These are phyloP conservation scores for Pangasius macronema DNA, from an alignment of 2,797 vertebrate species.

Conservation along the genomic window DNA sequence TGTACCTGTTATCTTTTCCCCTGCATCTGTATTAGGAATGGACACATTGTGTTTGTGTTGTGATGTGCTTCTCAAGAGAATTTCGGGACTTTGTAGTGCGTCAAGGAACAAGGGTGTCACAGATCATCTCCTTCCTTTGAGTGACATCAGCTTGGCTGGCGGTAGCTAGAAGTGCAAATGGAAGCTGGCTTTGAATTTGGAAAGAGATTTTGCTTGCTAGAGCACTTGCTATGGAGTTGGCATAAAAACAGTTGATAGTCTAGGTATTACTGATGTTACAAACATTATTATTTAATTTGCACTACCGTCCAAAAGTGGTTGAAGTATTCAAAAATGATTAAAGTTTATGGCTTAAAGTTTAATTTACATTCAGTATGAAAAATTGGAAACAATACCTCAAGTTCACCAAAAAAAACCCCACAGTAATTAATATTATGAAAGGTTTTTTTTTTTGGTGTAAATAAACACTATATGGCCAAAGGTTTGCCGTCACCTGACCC, in stretches of 20 bases:
- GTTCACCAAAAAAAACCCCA: neutral
- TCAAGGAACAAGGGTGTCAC: slow-evolving; percentile 52
- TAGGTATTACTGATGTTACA: neutral
- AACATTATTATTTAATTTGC: neutral
- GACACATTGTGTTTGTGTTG: slow-evolving; percentile 23
- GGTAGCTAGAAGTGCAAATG: slow-evolving; percentile 19
- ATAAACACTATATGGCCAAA: neutral
- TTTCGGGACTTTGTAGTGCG: slow-evolving; percentile 51
- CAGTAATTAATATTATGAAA: neutral
- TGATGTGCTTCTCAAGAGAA: slow-evolving; percentile 29
- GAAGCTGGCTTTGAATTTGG: slow-evolving; percentile 20
- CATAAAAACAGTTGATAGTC: neutral
- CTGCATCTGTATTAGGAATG: slow-evolving; percentile 33
- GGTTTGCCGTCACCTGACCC: neutral
- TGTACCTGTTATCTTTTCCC: neutral
- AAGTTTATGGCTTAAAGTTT: neutral
- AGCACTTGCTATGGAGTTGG: neutral
- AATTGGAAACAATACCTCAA: neutral
- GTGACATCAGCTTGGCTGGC: slow-evolving; percentile 29
- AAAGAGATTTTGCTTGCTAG: neutral
- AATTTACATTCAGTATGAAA: neutral
- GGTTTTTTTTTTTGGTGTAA: neutral
- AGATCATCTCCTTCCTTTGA: slow-evolving; percentile 52
- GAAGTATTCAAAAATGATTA: neutral
- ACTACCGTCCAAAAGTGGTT: neutral